phyloP scores from a whole-genome alignment of 2,888 invertebrate genomes.

The Labia minor region DNA sequence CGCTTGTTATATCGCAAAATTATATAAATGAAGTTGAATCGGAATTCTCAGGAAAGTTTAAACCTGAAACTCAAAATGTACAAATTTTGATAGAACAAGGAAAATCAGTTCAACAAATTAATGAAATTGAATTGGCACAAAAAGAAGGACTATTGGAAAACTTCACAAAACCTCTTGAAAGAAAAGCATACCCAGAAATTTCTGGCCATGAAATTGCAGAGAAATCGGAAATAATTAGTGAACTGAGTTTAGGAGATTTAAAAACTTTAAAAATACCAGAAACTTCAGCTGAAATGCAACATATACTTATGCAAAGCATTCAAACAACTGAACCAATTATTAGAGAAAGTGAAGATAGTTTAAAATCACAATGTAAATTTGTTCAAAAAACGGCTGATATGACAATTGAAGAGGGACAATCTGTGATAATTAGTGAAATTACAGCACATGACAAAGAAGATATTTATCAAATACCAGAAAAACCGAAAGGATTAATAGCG shows the following conservation, averaged over 20 bases:
- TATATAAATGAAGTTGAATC: constrained; percentile 33
- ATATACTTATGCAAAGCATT: constrained; percentile 29
- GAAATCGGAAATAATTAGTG: constrained; percentile 34
- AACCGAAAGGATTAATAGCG: constrained; percentile 31
- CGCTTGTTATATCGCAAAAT: constrained; percentile 32
- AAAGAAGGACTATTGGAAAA: constrained; percentile 32
- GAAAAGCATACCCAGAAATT: constrained; percentile 27
- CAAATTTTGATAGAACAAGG: constrained; percentile 35
- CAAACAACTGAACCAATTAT: constrained; percentile 31
- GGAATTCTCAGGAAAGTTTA: constrained; percentile 33
- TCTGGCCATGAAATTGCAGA: constrained; percentile 36
- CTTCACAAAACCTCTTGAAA: constrained; percentile 22
- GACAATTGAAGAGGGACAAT: constrained; percentile 29
- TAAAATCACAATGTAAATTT: constrained; percentile 27
- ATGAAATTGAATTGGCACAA: constrained; percentile 34
- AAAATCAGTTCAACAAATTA: constrained; percentile 30
- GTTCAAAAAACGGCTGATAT: constrained; percentile 28
- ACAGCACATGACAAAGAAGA: constrained; percentile 32
- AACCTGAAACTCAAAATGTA: constrained; percentile 37
- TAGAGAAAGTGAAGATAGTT: constrained; percentile 27
- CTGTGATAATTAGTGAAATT: constrained; percentile 31
- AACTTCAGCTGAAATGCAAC: constrained; percentile 29
- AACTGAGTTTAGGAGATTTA: constrained; percentile 32
- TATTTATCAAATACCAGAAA: constrained; percentile 28
- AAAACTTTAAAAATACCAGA: constrained; percentile 31